Conservation (phyloP, 2,888 invertebrate genomes). For the Drosophila nigritarsus region DNA sequence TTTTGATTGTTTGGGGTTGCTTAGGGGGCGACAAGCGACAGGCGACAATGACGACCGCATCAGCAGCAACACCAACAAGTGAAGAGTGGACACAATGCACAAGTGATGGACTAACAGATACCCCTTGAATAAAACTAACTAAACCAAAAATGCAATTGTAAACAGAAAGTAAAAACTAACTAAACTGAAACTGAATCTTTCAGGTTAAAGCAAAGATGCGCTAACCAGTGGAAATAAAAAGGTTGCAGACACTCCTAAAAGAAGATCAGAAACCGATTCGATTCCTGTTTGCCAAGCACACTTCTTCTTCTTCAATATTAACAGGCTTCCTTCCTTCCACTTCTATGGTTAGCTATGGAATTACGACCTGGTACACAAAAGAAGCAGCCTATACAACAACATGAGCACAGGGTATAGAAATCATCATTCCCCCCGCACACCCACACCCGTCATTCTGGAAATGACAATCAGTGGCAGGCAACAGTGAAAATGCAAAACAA, state of each 20-base stretch:
- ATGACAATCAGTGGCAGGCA: slow-evolving; percentile 55
- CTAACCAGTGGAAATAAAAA: too few species aligned
- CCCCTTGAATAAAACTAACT: not conserved
- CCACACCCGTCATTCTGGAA: slow-evolving; percentile 2
- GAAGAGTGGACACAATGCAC: not conserved
- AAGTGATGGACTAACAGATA: slow-evolving; percentile 7
- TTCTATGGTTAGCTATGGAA: not conserved
- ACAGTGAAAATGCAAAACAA: slow-evolving; percentile 61
- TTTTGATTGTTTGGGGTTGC: slow-evolving; percentile 38
- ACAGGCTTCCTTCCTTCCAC: not conserved
- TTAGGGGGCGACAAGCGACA: slow-evolving; percentile 18
- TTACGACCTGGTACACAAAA: too few species aligned
- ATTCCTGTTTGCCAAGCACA: not conserved
- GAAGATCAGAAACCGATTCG: too few species aligned
- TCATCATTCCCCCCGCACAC: not conserved
- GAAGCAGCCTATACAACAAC: not conserved
- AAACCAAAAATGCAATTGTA: too few species aligned
- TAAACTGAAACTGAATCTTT: too few species aligned
- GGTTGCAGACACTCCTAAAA: too few species aligned
- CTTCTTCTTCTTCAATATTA: too few species aligned
- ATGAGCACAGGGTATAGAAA: slow-evolving; percentile 13
- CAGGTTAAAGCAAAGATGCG: not conserved
- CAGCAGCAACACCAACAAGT: slow-evolving; percentile 17
- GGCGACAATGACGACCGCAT: slow-evolving; percentile 47
- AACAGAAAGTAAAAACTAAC: too few species aligned